Percentiles rank a stretch among this genome's conserved stretches.
Conservation (phyloP, 1,140 invertebrate species). For the Calosoma granatense region DNA sequence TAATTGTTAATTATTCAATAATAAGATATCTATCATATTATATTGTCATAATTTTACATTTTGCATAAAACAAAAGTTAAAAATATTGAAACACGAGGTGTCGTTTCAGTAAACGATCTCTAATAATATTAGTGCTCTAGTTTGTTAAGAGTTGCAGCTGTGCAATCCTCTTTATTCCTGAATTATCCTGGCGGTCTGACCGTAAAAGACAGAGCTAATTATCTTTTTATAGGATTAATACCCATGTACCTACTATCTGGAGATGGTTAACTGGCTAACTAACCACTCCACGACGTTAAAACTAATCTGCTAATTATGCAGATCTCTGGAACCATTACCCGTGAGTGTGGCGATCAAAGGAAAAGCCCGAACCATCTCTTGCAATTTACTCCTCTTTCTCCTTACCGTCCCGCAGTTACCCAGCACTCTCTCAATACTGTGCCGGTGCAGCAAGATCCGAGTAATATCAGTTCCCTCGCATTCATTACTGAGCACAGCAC, state of each 20-base stretch:
- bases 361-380: not conserved
- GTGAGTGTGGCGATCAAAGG: not conserved
- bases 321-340: not conserved
- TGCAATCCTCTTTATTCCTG: not conserved
- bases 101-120: not conserved
- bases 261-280: slow-evolving; percentile 4
- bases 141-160: not conserved
- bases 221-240: slow-evolving; percentile 3
- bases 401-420: no score
- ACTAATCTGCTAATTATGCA: slow-evolving; percentile 6
- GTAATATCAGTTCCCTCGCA: no score
- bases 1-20: no score
- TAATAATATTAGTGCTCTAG: not conserved
- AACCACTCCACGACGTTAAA: not conserved
- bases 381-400: not conserved
- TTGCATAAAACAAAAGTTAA: no score
- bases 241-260: not conserved
- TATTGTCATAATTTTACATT: no score
- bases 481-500: no score
- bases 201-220: not conserved
- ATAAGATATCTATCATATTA: no score
- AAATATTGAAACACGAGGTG: no score
- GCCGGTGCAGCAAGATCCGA: no score
- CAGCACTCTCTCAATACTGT: no score
- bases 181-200: not conserved